Conservation (phyloP, 2,888 invertebrate genomes). For the Callosobruchus maculatus region DNA sequence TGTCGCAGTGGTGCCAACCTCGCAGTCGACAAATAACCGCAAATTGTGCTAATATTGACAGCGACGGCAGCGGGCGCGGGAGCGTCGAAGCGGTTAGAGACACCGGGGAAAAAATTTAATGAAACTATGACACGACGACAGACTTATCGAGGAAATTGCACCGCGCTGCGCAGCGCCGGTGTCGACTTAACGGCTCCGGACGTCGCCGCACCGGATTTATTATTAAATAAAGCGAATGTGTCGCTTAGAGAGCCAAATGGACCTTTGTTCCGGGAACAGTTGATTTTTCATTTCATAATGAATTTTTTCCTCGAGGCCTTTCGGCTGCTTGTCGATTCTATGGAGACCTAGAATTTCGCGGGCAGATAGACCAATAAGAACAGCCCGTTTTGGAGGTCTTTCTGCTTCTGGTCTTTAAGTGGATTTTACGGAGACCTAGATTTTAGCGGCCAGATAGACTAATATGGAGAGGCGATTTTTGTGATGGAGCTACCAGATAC, state of each 20-base stretch:
- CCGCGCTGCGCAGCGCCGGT: neutral
- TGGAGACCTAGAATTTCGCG: too few relatives aligned
- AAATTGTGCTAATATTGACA: neutral
- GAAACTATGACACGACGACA: neutral
- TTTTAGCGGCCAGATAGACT: too few relatives aligned
- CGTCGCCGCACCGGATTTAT: neutral
- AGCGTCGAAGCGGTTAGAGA: neutral
- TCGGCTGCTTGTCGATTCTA: too few relatives aligned
- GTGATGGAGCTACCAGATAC: too few relatives aligned
- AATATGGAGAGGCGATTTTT: too few relatives aligned
- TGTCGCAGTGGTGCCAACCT: conserved; percentile 20
- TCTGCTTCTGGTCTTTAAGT: too few relatives aligned
- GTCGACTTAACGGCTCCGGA: neutral
- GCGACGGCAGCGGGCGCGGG: neutral
- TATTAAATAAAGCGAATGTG: neutral
- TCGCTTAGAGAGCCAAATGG: neutral
- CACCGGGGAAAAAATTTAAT: neutral
- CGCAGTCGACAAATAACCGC: neutral
- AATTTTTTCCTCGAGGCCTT: neutral
- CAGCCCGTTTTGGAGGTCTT: too few relatives aligned
- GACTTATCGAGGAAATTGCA: neutral
- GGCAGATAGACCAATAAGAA: too few relatives aligned
- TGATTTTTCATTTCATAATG: neutral
- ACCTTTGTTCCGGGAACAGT: neutral
- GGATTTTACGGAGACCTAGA: too few relatives aligned